These are phyloP conservation scores for Mesorhabditis spiculigera DNA, from an alignment of 2,888 invertebrate species.

Conservation along the genomic window DNA sequence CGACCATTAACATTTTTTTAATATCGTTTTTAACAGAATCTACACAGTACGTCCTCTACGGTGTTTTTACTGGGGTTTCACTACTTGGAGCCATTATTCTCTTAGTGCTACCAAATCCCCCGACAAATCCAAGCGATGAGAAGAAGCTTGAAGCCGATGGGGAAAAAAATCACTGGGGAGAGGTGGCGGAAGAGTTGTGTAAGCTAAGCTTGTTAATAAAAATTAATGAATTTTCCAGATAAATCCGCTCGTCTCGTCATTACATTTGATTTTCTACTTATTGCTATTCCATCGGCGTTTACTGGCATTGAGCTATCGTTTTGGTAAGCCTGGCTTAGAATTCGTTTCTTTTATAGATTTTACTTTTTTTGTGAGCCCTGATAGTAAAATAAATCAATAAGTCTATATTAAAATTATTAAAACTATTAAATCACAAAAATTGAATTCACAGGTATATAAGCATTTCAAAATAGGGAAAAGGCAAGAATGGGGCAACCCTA, in stretches of 20 bases:
- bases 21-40: background rate
- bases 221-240: background rate
- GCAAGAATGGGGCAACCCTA: no score
- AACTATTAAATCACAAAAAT: no score
- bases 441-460: no score
- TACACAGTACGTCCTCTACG: background rate
- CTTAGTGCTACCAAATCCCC: background rate
- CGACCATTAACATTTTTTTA: background rate
- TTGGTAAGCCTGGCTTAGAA: no score
- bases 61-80: background rate
- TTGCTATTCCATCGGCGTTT: constrained; percentile 4
- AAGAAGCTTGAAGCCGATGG: background rate
- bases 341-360: no score
- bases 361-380: no score
- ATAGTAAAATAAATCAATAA: no score
- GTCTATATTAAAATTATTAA: no score
- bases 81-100: background rate
- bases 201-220: no score
- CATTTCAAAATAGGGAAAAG: no score
- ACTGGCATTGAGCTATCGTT: background rate
- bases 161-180: background rate
- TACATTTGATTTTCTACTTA: background rate
- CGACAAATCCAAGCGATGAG: background rate
- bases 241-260: background rate
- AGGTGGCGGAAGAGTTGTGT: background rate